Evolutionary conservation across 2,797 vertebrate species (phyloP).

Genomic region (Dromococcyx pavoninus): DNA sequence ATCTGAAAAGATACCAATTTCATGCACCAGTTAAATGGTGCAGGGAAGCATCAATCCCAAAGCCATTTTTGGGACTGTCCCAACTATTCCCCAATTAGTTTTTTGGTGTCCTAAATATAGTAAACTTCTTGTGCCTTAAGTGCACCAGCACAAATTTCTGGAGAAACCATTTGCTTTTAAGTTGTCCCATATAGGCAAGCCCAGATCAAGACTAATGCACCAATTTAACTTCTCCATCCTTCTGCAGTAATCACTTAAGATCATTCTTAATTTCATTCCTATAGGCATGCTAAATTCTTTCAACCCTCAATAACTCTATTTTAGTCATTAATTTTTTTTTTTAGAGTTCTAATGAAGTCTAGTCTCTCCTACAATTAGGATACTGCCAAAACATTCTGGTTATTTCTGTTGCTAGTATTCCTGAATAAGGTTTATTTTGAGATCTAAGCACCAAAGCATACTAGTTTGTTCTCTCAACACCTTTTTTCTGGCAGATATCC

Average conservation of each 20-base stretch:
- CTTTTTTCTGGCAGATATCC: not conserved
- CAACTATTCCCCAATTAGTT: not conserved
- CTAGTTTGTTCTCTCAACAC: not conserved
- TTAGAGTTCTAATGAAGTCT: not conserved
- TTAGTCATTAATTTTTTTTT: not conserved
- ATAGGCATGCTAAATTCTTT: not conserved
- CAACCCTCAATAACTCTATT: not conserved
- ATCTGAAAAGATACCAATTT: constrained; percentile 29
- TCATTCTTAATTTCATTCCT: not conserved
- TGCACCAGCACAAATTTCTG: not conserved
- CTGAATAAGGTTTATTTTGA: not conserved
- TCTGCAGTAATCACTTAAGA: not conserved
- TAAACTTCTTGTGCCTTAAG: not conserved
- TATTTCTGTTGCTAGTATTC: not conserved
- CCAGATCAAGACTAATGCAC: not conserved
- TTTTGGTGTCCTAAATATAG: not conserved
- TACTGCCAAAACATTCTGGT: not conserved
- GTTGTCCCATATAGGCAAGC: not conserved
- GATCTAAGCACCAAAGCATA: not conserved
- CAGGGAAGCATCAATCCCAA: not conserved
- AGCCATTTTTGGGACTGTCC: not conserved
- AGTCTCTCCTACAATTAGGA: not conserved
- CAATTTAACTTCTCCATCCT: not conserved
- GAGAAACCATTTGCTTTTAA: not conserved
- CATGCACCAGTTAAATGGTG: constrained; percentile 29